These are phyloP conservation scores for Cheilosia scutellata DNA, from an alignment of 2,888 invertebrate genomes.

Conservation along the genomic window DNA sequence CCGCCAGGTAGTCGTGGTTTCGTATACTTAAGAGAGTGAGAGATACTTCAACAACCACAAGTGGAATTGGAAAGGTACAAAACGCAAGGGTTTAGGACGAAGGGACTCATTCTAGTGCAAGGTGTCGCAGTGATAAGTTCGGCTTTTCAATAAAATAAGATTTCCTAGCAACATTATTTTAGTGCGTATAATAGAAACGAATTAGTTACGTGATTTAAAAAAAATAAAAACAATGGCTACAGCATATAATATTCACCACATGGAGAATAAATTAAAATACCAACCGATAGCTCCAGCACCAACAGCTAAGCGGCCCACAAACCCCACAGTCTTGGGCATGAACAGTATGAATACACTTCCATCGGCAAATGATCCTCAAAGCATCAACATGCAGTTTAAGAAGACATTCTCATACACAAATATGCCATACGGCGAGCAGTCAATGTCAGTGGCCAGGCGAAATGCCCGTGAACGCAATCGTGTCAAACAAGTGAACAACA, in stretches of 20 bases:
- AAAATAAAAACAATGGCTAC: constrained; percentile 59
- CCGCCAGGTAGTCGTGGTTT: neutral
- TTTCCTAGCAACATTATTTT: constrained; percentile 36
- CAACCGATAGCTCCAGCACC: constrained; percentile 87
- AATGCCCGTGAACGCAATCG: constrained; percentile 97
- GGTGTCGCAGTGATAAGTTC: constrained; percentile 84
- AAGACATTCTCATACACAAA: constrained; percentile 89
- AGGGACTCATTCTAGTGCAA: constrained; percentile 86
- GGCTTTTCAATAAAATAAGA: constrained; percentile 55
- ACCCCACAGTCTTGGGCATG: constrained; percentile 72
- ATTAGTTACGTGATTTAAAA: constrained; percentile 63
- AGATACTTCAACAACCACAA: constrained; percentile 47
- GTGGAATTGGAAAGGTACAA: constrained; percentile 82
- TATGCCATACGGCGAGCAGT: constrained; percentile 90
- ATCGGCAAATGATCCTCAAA: constrained; percentile 41
- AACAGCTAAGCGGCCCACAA: constrained; percentile 50
- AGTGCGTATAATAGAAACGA: constrained; percentile 51
- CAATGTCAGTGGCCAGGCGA: constrained; percentile 94
- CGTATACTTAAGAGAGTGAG: constrained; percentile 58
- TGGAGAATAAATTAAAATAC: constrained; percentile 75
- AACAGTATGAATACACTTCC: constrained; percentile 72
- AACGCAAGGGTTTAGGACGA: constrained; percentile 85
- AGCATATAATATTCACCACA: constrained; percentile 76
- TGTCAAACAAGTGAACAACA: constrained; percentile 97
- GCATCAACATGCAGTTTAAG: constrained; percentile 84